Evolutionary conservation across 2,797 vertebrate genomes (phyloP).

Genomic region (Tapirus indicus): DNA sequence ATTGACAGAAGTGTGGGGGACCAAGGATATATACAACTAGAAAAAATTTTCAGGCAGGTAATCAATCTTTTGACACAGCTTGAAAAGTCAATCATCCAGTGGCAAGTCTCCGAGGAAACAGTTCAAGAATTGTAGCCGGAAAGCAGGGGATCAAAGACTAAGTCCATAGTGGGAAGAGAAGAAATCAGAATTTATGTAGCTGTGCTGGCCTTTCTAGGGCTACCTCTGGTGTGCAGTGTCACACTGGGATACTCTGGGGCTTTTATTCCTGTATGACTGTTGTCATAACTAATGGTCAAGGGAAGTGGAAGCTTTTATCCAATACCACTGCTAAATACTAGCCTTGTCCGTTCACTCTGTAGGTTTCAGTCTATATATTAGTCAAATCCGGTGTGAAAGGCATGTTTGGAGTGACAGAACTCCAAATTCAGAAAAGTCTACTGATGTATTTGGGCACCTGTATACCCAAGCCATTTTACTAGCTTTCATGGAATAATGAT

Average conservation of each 20-base stretch:
- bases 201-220: neutral
- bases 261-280: neutral
- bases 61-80: neutral
- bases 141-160: neutral
- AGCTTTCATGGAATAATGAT: neutral
- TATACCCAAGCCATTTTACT: neutral
- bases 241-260: neutral
- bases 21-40: neutral
- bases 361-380: neutral
- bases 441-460: neutral
- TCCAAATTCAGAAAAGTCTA: neutral
- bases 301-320: neutral
- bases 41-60: neutral
- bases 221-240: neutral
- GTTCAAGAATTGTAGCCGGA: neutral
- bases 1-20: constrained; percentile 22
- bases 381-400: neutral
- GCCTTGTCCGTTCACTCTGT: neutral
- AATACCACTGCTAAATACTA: neutral
- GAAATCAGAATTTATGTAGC: neutral
- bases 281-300: neutral
- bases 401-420: neutral
- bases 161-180: neutral
- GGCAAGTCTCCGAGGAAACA: neutral
- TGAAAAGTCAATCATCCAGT: constrained; percentile 43